phyloP scores from a whole-genome alignment of 2,797 vertebrate species.

The Pterois miles region DNA sequence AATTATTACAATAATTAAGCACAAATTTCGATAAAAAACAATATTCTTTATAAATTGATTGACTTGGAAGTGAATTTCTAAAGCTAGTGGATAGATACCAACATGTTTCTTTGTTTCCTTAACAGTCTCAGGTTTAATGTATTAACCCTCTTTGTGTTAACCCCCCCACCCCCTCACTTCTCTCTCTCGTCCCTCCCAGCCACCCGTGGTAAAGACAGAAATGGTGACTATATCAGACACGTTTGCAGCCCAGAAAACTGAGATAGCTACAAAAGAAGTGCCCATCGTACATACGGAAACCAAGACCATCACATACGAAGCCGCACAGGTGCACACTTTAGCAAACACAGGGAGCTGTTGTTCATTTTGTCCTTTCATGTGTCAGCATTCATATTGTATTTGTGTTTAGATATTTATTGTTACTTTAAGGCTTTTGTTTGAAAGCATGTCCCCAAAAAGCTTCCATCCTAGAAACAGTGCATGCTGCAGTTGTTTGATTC shows the following conservation, averaged over 20 bases:
- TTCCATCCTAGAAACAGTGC: conserved; percentile 42
- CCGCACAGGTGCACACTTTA: conserved; percentile 89
- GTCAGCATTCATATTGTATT: not conserved
- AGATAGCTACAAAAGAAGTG: conserved; percentile 99
- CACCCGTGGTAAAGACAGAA: conserved; percentile 99
- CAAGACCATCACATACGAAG: conserved; percentile 99
- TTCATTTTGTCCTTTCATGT: not conserved
- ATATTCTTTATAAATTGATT: not conserved
- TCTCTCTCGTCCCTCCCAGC: conserved; percentile 82
- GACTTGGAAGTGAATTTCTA: conserved; percentile 5
- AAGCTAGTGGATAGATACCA: not conserved
- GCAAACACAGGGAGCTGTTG: conserved; percentile 18
- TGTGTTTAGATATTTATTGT: not conserved
- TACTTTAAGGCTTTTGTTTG: not conserved
- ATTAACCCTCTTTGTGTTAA: conserved; percentile 52
- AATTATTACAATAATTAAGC: not conserved
- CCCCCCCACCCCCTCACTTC: conserved; percentile 33
- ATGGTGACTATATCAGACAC: conserved; percentile 99
- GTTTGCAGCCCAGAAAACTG: conserved; percentile 94
- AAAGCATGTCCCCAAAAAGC: conserved; percentile 12
- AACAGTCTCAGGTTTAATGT: conserved; percentile 46
- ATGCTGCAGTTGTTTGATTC: conserved; percentile 23
- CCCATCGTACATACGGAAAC: conserved; percentile 99
- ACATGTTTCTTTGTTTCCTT: conserved; percentile 23
- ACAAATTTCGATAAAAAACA: not conserved